These are phyloP conservation scores for Pangasius krempfi DNA, from an alignment of 2,797 vertebrate genomes.

Conservation along the genomic window DNA sequence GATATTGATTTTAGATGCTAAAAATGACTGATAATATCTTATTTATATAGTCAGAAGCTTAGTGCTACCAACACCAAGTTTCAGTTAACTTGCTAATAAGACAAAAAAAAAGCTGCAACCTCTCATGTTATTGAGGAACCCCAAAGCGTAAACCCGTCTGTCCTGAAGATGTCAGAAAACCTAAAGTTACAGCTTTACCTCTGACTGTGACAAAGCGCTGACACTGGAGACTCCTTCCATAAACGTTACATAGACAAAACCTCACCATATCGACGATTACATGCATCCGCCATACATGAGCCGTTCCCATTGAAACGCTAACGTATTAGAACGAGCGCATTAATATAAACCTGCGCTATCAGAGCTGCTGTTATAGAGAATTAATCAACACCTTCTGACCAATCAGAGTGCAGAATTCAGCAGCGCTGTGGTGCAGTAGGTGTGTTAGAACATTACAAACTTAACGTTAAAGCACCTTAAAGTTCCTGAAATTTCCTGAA, in stretches of 20 bases:
- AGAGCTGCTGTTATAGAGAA: too few relatives aligned
- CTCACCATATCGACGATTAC: too few relatives aligned
- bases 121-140: neutral
- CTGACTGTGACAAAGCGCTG: neutral
- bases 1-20: neutral
- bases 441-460: neutral
- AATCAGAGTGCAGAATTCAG: neutral
- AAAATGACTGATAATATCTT: neutral
- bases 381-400: neutral
- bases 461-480: neutral
- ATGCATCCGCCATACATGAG: too few relatives aligned
- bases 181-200: neutral
- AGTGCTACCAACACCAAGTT: neutral
- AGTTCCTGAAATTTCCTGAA: neutral
- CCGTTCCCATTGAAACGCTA: too few relatives aligned
- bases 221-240: neutral
- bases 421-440: neutral
- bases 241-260: too few relatives aligned
- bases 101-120: neutral
- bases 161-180: neutral
- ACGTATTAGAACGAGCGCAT: neutral
- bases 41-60: neutral
- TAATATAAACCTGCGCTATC: neutral
- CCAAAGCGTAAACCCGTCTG: neutral
- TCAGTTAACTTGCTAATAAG: neutral